Percentiles rank a stretch among this genome's conserved stretches.
Evolutionary conservation across 2,888 invertebrate species (phyloP).

Genomic region (Tipula vernalis): DNA sequence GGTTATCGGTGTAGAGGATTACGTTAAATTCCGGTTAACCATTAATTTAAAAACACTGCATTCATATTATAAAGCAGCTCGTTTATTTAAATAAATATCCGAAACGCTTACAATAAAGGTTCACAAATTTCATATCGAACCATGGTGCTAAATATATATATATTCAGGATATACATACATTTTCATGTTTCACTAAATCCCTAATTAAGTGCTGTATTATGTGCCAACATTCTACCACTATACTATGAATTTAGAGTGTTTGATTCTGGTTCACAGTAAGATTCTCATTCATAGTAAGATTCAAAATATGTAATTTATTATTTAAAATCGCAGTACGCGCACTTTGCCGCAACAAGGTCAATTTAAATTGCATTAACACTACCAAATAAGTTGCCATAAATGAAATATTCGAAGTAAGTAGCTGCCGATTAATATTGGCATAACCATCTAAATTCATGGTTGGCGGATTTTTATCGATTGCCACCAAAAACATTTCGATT

Average conservation of each 20-base stretch:
- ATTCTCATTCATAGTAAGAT: background rate
- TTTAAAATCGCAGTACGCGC: slow-evolving; percentile 20
- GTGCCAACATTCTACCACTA: no score
- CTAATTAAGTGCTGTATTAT: no score
- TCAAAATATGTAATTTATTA: background rate
- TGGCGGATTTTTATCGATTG: slow-evolving; percentile 61
- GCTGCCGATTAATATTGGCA: slow-evolving; percentile 54
- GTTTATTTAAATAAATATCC: no score
- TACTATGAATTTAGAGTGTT: background rate
- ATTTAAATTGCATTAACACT: slow-evolving; percentile 58
- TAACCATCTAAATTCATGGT: slow-evolving; percentile 65
- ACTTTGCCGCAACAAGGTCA: slow-evolving; percentile 46
- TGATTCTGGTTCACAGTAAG: background rate
- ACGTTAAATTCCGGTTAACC: no score
- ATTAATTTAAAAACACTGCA: no score
- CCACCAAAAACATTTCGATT: slow-evolving; percentile 60
- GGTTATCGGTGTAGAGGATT: no score
- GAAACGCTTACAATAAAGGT: no score
- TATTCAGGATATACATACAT: no score
- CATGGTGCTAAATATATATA: no score
- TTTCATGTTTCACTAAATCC: no score
- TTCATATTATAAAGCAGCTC: no score
- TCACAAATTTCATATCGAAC: no score
- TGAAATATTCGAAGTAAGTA: slow-evolving; percentile 58
- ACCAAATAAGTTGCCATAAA: slow-evolving; percentile 62